Percentiles rank a stretch among this genome's conserved stretches.
phyloP scores from a whole-genome alignment of 2,113 vertebrate genomes.

The Solea solea region DNA sequence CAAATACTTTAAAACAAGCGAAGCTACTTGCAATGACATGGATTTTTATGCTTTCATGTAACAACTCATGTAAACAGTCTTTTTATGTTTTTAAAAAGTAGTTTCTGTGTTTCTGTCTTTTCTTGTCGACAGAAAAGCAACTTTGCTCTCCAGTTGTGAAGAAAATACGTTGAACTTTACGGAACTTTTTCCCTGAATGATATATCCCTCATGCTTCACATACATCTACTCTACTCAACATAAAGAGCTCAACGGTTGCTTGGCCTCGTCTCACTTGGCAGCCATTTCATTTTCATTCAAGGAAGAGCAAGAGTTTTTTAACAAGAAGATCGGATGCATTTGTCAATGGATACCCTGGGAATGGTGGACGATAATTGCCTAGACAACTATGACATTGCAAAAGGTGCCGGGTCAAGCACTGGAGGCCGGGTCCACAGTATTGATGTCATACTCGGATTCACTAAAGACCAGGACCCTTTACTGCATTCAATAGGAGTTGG shows the following conservation, averaged over 20 bases:
- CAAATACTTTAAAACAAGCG: background rate
- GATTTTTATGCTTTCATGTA: background rate
- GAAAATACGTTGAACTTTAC: constrained; percentile 11
- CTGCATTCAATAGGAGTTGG: constrained; percentile 67
- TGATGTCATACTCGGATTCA: constrained; percentile 85
- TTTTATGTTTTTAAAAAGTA: too few relatives aligned
- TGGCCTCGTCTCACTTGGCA: constrained; percentile 18
- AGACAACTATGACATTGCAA: constrained; percentile 82
- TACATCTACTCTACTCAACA: constrained; percentile 12
- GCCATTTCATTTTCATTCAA: constrained; percentile 8
- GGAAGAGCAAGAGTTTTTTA: constrained; percentile 35
- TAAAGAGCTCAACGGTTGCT: constrained; percentile 12
- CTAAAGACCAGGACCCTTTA: constrained; percentile 82
- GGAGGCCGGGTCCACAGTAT: constrained; percentile 83
- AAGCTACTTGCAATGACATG: background rate
- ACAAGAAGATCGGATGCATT: constrained; percentile 80
- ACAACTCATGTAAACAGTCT: background rate
- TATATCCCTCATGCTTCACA: constrained; percentile 3
- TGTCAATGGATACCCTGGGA: constrained; percentile 82
- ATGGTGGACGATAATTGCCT: constrained; percentile 82
- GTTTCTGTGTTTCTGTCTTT: too few relatives aligned
- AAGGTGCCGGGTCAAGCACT: constrained; percentile 71
- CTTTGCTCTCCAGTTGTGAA: constrained; percentile 27
- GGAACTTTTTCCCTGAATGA: constrained; percentile 29
- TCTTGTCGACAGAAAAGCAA: constrained; percentile 46